A percentile compares a stretch with the other conserved stretches of the same genome.
phyloP scores from a whole-genome alignment of 2,113 vertebrate species.

The Mastomys natalensis region DNA sequence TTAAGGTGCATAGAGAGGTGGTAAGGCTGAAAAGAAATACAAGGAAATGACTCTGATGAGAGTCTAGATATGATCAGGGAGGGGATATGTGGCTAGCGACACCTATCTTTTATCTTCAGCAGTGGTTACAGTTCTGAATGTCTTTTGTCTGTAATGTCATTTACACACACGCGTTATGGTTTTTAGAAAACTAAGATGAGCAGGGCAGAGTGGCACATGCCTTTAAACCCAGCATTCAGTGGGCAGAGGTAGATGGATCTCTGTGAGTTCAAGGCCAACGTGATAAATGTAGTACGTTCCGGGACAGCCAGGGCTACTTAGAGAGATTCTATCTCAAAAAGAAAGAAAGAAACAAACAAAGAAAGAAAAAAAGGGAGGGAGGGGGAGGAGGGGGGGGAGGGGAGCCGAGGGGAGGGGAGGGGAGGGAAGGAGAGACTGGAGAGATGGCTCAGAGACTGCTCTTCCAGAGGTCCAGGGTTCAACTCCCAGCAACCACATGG shows the following conservation, averaged over 20 bases:
- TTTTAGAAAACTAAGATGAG: background rate
- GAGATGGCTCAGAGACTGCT: too few species aligned
- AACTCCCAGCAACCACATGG: too few species aligned
- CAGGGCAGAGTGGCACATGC: background rate
- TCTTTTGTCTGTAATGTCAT: background rate
- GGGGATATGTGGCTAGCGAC: rapidly evolving
- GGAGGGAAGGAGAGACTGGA: too few species aligned
- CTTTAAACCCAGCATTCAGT: background rate
- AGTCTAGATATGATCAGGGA: background rate
- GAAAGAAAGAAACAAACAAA: too few species aligned
- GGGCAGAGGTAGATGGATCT: background rate
- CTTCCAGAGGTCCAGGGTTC: too few species aligned
- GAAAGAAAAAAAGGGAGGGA: too few species aligned
- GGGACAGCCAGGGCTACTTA: background rate
- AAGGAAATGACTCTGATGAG: background rate
- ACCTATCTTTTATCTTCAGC: background rate
- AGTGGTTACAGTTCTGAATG: background rate
- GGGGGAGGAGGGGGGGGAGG: rapidly evolving
- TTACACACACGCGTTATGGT: background rate
- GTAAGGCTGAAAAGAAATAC: background rate
- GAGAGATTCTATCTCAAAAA: background rate
- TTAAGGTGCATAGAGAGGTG: background rate
- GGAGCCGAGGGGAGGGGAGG: rapidly evolving
- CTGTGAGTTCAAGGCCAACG: background rate
- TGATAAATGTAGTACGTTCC: background rate